Evolutionary conservation across 2,113 vertebrate species (phyloP).

Genomic region (Gobio gobio): DNA sequence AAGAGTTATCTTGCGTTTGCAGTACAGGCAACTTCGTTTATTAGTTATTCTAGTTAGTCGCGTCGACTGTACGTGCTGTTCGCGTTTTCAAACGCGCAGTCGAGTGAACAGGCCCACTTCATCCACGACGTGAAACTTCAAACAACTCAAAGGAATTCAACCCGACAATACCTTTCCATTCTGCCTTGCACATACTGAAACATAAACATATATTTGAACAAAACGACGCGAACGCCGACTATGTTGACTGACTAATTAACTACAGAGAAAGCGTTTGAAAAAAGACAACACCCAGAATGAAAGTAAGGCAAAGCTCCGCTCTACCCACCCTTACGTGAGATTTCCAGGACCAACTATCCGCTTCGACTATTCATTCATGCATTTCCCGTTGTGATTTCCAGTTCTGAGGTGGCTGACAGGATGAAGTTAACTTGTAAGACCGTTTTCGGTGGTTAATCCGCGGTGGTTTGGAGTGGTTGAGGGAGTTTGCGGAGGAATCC

Average conservation of each 20-base stretch:
- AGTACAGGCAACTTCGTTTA: not conserved
- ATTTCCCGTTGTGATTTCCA: not conserved
- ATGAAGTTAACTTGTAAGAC: not conserved
- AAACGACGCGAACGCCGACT: not conserved
- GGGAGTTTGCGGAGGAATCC: conserved; percentile 54
- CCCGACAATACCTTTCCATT: not conserved
- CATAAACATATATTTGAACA: not conserved
- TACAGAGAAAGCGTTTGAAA: not conserved
- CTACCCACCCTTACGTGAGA: conserved; percentile 44
- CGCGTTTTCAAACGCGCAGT: not conserved
- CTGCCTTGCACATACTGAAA: not conserved
- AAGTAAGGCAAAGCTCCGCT: conserved; percentile 11
- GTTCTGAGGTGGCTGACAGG: not conserved
- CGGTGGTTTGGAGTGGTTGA: not conserved
- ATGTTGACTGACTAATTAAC: no score
- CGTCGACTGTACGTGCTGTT: no score
- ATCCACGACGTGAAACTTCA: conserved; percentile 31
- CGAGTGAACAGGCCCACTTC: conserved; percentile 25
- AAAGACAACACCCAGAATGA: conserved; percentile 51
- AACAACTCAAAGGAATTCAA: conserved; percentile 37
- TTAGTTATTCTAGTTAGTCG: not conserved
- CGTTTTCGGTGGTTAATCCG: not conserved
- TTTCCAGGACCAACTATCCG: conserved; percentile 39
- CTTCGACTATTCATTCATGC: not conserved
- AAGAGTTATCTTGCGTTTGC: not conserved